A percentile compares a stretch with the other conserved stretches of the same genome.
Evolutionary conservation across 2,888 invertebrate genomes (phyloP).

Genomic region (Drosophila pseudotalamancana): DNA sequence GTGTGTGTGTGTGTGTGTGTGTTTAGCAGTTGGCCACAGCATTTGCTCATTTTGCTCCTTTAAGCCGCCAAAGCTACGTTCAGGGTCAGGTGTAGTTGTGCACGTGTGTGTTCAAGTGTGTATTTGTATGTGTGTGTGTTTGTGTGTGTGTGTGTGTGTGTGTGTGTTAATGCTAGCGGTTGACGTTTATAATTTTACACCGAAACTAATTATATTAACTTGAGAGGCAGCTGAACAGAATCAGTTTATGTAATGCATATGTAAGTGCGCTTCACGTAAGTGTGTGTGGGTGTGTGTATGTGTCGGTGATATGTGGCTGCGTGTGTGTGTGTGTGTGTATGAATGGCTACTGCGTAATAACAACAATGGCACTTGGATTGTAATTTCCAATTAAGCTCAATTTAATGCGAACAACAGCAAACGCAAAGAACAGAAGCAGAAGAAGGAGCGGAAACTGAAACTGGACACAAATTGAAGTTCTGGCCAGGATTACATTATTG

Average conservation of each 20-base stretch:
- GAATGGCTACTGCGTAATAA: constrained; percentile 26
- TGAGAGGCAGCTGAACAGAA: constrained; percentile 54
- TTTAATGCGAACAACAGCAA: constrained; percentile 45
- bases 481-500: not conserved
- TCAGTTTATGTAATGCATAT: constrained; percentile 72
- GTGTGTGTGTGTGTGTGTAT: constrained; percentile 6
- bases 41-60: constrained; percentile 47
- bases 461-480: constrained; percentile 2
- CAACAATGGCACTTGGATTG: constrained; percentile 57
- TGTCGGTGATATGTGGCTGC: not conserved
- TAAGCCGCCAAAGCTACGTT: constrained; percentile 43
- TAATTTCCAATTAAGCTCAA: constrained; percentile 77
- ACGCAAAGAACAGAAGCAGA: constrained; percentile 13
- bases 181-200: constrained; percentile 69
- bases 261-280: constrained; percentile 42
- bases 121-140: constrained; percentile 3
- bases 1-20: constrained; percentile 18
- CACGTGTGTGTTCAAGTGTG: constrained; percentile 2
- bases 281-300: not conserved
- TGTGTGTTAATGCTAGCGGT: constrained; percentile 45
- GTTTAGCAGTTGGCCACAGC: constrained; percentile 36
- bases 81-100: constrained; percentile 11
- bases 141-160: constrained; percentile 9
- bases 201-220: constrained; percentile 75
- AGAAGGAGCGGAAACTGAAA: constrained; percentile 22